phyloP scores from a whole-genome alignment of 64 coral and sea anemone genomes.

The Exaiptasia diaphana region DNA sequence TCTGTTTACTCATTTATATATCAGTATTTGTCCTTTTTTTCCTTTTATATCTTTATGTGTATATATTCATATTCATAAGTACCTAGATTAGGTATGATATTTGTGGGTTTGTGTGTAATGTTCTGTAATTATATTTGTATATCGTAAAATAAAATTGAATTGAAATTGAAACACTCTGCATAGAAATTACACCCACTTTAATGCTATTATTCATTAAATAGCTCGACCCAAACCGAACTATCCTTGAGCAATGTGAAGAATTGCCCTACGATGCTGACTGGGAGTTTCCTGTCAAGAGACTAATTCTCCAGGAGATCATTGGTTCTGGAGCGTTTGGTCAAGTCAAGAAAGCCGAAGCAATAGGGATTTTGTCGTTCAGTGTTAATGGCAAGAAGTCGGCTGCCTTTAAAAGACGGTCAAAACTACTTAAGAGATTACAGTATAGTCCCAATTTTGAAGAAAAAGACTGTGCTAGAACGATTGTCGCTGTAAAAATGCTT shows the following conservation, averaged over 20 bases:
- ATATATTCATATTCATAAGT: too few relatives aligned
- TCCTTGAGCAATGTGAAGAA: conserved; percentile 62
- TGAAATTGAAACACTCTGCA: too few relatives aligned
- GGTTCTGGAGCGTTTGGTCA: conserved; percentile 73
- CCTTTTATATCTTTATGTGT: too few relatives aligned
- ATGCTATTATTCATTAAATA: too few relatives aligned
- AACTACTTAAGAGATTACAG: conserved; percentile 31
- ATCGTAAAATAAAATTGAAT: too few relatives aligned
- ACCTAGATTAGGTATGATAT: too few relatives aligned
- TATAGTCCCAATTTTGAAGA: conserved; percentile 28
- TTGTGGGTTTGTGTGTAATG: too few relatives aligned
- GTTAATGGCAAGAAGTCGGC: conserved; percentile 46
- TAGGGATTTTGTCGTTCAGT: conserved; percentile 65
- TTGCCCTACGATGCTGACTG: conserved; percentile 69
- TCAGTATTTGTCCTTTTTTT: too few relatives aligned
- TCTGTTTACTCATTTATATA: too few relatives aligned
- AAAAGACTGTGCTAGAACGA: conserved; percentile 22
- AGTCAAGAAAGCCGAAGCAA: conserved; percentile 61
- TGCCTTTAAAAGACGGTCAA: conserved; percentile 60
- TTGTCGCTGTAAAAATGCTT: conserved; percentile 64
- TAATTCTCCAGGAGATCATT: conserved; percentile 29
- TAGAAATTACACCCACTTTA: too few relatives aligned
- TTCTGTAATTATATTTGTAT: too few relatives aligned
- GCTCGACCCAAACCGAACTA: conserved; percentile 60
- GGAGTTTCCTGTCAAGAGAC: conserved; percentile 59